Base-by-base conservation (phyloP, 1,140 invertebrate species). In the Conus betulinus region DNA sequence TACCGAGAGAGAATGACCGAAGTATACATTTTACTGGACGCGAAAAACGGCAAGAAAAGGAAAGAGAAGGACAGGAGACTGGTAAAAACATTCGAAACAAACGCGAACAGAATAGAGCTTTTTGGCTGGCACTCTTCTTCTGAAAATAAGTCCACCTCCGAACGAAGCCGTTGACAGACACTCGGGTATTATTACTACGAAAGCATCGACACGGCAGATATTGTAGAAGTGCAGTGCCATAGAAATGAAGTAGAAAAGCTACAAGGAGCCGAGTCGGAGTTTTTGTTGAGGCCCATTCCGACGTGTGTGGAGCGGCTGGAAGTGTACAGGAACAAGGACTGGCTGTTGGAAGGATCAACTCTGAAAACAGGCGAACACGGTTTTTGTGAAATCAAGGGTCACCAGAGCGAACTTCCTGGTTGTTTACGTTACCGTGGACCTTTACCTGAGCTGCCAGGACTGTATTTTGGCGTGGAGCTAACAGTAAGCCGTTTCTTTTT, bases 391-490 rank as follows among this genome's bases (percentile, higher is more conserved):
- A 88, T 93, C 25, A 93, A 93, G 89, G 90, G 88, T n/a, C 90
- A 91, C 6, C 87, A 92, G 53, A 89, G 89, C 27, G 91, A 93
- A 82, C 86, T 93, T 67, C 82, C 89, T 60, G 94, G 93, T 60
- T 88, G 91, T 60, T 60, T 94, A 60, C 67, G 91, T 84, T 94
- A 92, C 89, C 92, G 91, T 86, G 94, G 94, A 20, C 71, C 82
- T 51, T 81, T 94, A 23, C 88, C 89, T n/a, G 93, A 91, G 25
- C 79, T 90, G n/a, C 91, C 90, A 81, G 94, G 94, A 84, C 92
- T 92, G 23, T 90, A 91, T 82, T 94, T 94, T 91, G 94, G 94
- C 53, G 90, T 94, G 25, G 92, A 94, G 89, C 88, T 93, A 20
- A 90, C 89, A 81, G 92, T 92, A 89, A 79, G 81, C 79, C 53